Conservation (phyloP, 2,797 vertebrate species). For the Sylvia borin region DNA sequence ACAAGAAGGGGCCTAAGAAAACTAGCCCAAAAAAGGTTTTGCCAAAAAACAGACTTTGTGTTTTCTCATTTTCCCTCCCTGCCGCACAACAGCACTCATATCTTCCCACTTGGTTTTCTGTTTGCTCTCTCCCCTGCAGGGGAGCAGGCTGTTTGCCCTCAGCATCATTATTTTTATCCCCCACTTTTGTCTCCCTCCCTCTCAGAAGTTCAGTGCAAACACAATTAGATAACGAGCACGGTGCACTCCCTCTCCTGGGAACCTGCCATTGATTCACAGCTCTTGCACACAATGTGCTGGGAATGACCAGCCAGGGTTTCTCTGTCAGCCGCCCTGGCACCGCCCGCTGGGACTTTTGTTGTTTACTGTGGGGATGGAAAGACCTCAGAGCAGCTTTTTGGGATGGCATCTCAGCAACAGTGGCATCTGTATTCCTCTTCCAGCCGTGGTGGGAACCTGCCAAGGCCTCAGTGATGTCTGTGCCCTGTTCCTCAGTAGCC, state of each 20-base stretch:
- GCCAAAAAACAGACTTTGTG: background rate
- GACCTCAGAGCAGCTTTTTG: background rate
- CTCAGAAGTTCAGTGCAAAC: background rate
- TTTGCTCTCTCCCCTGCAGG: background rate
- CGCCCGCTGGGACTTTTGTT: background rate
- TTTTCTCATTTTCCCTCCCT: background rate
- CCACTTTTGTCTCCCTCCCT: background rate
- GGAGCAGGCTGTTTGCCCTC: background rate
- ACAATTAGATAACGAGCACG: background rate
- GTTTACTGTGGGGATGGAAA: background rate
- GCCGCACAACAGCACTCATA: accelerated
- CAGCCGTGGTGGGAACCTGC: accelerated
- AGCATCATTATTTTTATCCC: background rate
- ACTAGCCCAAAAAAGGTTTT: background rate
- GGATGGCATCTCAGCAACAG: accelerated
- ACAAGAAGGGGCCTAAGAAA: background rate
- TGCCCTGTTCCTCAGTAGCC: background rate
- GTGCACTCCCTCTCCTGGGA: background rate
- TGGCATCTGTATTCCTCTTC: background rate
- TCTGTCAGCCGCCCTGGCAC: background rate
- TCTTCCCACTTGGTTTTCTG: background rate
- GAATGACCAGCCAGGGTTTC: background rate
- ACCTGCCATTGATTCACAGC: background rate
- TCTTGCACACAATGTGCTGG: background rate
- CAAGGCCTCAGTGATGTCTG: accelerated